Base-by-base conservation (phyloP, 2,797 vertebrate species). In the Pangasius mekongensis region DNA sequence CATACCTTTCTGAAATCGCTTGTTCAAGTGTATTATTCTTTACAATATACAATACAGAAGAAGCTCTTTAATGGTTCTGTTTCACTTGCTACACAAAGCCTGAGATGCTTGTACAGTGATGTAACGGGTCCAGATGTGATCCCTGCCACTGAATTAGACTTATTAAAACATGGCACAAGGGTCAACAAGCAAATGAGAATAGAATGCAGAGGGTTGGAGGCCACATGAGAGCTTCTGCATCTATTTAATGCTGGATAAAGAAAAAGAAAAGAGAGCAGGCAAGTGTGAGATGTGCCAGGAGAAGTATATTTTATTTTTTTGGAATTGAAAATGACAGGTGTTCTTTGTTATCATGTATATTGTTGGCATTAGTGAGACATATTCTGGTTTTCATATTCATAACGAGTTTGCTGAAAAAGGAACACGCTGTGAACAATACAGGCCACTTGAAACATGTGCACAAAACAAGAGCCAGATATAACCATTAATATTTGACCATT, bases 351-450 rank as follows among this genome's bases (percentile, higher is more conserved):
- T 64, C 88, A 85, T 30, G 80, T 56, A 56, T 83, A 47, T 88
- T 90, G 82, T 91, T 92, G 87, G 89, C 88, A 69, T 47, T 89
- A 90, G 73, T 85, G 56, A 89, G 52, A 69, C 47, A 52, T 80
- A 71, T 74, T 92, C 92, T 94, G 93, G 89, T 94, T 93, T 89
- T 89, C 90, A 94, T 94, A 93, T 92, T 49, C 83, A 90, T 90
- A 71, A 86, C 77, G 69, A 62, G 20, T 60, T 88, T 93, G 90
- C 91, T 94, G 88, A 92, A 92, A 91, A 64, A 93, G 83, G 89
- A 87, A 88, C 85, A 91, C 91, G 92, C 92, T 93, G 90, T 39
- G 64, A 93, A 94, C 91, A 93, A 90, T 89, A 90, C 47, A 76
- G 92, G 39, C 80, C 82, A 76, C 90, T 92, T 87, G 88, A 92